Conservation (phyloP, 2,888 invertebrate genomes). For the Nomada goodeniana region DNA sequence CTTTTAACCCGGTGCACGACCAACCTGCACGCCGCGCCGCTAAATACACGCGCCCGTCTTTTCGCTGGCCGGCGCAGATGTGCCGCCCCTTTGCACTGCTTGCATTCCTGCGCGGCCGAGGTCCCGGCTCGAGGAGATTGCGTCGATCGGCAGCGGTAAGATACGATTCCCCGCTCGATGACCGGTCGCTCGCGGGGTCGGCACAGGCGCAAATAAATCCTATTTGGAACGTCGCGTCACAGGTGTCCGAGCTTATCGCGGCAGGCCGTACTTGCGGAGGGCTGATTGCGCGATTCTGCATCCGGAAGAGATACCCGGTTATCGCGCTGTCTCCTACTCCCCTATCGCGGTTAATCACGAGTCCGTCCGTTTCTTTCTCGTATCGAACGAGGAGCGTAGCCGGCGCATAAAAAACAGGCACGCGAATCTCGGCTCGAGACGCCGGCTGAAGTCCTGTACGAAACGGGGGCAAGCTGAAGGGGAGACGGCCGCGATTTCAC, state of each 20-base stretch:
- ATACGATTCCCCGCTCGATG: conserved; percentile 24
- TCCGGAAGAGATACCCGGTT: too few species aligned
- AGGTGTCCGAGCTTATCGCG: too few species aligned
- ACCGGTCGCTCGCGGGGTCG: conserved; percentile 9
- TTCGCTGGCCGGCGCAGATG: conserved; percentile 67
- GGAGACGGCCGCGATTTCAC: conserved; percentile 73
- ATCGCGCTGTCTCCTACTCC: too few species aligned
- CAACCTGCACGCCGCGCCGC: conserved; percentile 62
- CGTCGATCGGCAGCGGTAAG: conserved; percentile 22
- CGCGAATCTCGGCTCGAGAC: conserved; percentile 34
- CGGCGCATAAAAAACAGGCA: conserved; percentile 15
- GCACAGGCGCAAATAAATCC: background rate
- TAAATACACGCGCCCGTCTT: conserved; percentile 64
- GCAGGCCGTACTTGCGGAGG: too few species aligned
- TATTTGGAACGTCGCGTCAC: background rate
- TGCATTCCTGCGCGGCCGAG: conserved; percentile 54
- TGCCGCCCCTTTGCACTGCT: conserved; percentile 64
- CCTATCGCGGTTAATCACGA: too few species aligned
- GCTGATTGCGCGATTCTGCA: too few species aligned
- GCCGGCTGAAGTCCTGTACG: conserved; percentile 52
- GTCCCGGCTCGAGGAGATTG: conserved; percentile 7
- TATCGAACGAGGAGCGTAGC: background rate
- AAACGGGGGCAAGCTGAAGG: conserved; percentile 55
- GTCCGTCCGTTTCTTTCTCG: background rate
- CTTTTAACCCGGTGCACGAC: conserved; percentile 68